Conservation (phyloP, 37 sponge, comb jelly and placozoan genomes). For the Cladorhizidae sp. region DNA sequence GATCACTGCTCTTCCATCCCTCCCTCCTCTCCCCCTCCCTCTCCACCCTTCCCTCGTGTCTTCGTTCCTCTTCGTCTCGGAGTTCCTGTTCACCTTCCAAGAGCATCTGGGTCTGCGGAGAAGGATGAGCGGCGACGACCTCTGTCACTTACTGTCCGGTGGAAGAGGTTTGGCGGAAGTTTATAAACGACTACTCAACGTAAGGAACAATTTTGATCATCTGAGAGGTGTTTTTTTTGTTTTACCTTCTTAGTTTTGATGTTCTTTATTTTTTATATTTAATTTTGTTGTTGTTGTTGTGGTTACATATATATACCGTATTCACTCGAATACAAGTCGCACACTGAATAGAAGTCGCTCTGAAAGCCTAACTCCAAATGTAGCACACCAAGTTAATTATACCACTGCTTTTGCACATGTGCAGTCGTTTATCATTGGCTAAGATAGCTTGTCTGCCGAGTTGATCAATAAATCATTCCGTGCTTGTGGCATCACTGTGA, state of each 20-base stretch:
- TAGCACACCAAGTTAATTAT: no score
- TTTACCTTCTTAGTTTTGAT: neutral
- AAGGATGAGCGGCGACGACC: neutral
- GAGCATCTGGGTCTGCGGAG: conserved; percentile 2
- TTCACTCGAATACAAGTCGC: no score
- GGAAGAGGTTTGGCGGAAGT: conserved; percentile 17
- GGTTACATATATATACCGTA: no score
- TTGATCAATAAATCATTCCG: no score
- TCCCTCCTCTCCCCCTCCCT: conserved; percentile 11
- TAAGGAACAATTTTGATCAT: neutral
- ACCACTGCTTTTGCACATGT: no score
- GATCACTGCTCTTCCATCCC: conserved; percentile 25
- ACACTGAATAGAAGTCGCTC: no score
- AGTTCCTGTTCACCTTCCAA: conserved; percentile 37
- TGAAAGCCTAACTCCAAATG: no score
- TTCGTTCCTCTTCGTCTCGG: conserved; percentile 18
- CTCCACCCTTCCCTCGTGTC: neutral
- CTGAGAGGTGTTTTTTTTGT: neutral
- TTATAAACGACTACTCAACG: conserved; percentile 11
- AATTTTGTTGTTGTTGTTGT: no score
- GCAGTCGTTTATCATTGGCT: no score
- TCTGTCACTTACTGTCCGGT: neutral
- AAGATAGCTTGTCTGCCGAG: no score
- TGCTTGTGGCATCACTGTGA: no score
- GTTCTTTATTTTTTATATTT: neutral